Base-by-base conservation (phyloP, 2,797 vertebrate genomes). In the Sparus aurata region DNA sequence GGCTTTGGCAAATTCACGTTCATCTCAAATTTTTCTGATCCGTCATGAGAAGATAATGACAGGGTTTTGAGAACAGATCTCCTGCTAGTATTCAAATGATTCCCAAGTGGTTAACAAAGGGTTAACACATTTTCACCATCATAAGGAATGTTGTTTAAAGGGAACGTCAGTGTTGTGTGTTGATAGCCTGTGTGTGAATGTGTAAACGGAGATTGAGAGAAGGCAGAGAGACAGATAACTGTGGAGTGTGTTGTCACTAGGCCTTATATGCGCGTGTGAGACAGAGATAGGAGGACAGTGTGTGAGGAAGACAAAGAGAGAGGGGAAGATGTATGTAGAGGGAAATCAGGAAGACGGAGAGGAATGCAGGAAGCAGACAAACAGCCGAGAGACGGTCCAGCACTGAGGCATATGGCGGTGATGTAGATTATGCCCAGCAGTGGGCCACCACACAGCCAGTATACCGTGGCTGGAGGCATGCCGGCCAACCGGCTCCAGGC, bases 361-460 rank as follows among this genome's bases (percentile, higher is more conserved):
- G 52, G 43, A 18, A 60, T 60, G 30, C 43, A 71, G 60, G 62
- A 52, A 68, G 77, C 12, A 63, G 47, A 80, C 53, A 65, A 77
- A 79, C 72, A 81, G 73, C 78, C 75, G 30, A 67, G 72, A 85
- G 75, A 83, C 4, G 1, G 43, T 47, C 69, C 50, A 65, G 76
- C 63, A 49, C 85, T 45, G 68, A 78, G 77, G 69, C 84, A 85
- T 80, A 86, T 83, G 88, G 89, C 61, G 73, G 72, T 53, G 84
- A 82, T 69, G 66, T 77, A 81, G 77, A 80, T 73, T 84, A 86
- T 80, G 82, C 74, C 43, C 76, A 79, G 53, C 71, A 77, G 69
- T 58, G 72, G 52, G 77, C 65, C 77, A 67, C n/a, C 43, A 59
- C 61, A 23, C 63, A 62, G 72, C 69, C 73, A 60, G 23, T 41